Base-by-base conservation (phyloP, 2,797 vertebrate species). In the Luscinia luscinia region DNA sequence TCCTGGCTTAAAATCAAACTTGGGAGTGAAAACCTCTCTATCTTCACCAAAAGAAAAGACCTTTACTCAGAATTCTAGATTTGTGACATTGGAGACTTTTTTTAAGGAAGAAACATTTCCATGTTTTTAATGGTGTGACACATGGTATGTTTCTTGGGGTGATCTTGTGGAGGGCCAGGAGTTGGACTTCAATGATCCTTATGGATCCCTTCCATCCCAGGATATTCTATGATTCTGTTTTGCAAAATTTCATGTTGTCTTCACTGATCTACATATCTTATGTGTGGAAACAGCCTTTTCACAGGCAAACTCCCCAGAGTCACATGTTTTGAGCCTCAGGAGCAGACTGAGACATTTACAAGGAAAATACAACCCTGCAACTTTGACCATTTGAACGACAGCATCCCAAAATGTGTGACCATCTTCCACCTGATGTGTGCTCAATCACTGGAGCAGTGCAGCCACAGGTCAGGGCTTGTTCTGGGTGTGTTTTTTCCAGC, bases 1-100 rank as follows among this genome's bases (percentile, higher is more conserved):
- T 95, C 54, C 84, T 90, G 78, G 78, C 75, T 75, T 68, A 63
- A 86, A 94, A 40, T 72, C 63, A 93, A 83, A 77, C 24, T 52
- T 90, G n/a, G 18, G 68, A 90, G 45, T 76, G 54, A 94, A 93
- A 94, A 77, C 16, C 13, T 36, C 20, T 63, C 88, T 89, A 19
- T 85, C 78, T 58, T 83, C 64, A 94, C 75, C 57, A 80, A 83
- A 63, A 91, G 34, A 86, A 69, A 94, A 92, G 67, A 28, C 57
- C 49, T 94, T 68, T 84, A 67, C 80, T 90, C 78, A 74, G 62
- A 30, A 41, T 70, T 49, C 38, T 73, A 41, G 54, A 27, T 76
- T 84, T 79, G 52, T 87, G 30, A 70, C 46, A 40, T 2, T 70
- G 30, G 12, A 92, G 18, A 15, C 6, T 63, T 48, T 43, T 67